Evolutionary conservation across 1,140 invertebrate genomes (phyloP), one percentile per base, ranked within the genome.

Genomic region (Trachymyrmex cornetzi): DNA sequence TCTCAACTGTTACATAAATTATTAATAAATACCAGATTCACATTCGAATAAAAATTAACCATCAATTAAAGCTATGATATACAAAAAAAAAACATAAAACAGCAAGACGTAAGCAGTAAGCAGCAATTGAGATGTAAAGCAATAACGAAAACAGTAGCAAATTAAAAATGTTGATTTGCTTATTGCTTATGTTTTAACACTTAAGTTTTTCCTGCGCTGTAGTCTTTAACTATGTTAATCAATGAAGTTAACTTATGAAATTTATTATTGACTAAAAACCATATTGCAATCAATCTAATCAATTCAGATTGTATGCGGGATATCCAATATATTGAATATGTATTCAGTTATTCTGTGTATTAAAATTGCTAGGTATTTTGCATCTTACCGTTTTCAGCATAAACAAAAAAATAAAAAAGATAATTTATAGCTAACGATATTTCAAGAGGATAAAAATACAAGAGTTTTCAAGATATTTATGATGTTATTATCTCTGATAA

Each of bases 381-480:
- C 24, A 64, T 63, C 5, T 30, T 9, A 48, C 2, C 5, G 0
- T 77, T 61, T 34, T 30, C n/a, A 63, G 64, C 19, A 34, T 16
- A 6, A 77, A 44, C 5, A 44, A 34, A 48, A 67, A 27, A 44
- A 59, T 75, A 63, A 63, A 44, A 19, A 27, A 59, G 12, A 12
- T 53, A 53, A 75, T 59, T 75, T 38, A 64, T 44, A 61, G 14
- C 9, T 2, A 16, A 64, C 63, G 9, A 77, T 44, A 77, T 61
- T 27, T 22, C 22, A 38, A 44, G 22, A 24, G 38, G 19, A 77
- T 19, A 64, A 63, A 64, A 11, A 27, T 14, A 64, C 24, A 77
- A 4, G 3, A 6, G 11, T 14, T 63, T 77, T 77, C 19, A 61
- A 30, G 44, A 30, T 79, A 34, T 12, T 22, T 69, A 38, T 48